Conservation (phyloP, 2,888 invertebrate species). For the Ligdia adustata region DNA sequence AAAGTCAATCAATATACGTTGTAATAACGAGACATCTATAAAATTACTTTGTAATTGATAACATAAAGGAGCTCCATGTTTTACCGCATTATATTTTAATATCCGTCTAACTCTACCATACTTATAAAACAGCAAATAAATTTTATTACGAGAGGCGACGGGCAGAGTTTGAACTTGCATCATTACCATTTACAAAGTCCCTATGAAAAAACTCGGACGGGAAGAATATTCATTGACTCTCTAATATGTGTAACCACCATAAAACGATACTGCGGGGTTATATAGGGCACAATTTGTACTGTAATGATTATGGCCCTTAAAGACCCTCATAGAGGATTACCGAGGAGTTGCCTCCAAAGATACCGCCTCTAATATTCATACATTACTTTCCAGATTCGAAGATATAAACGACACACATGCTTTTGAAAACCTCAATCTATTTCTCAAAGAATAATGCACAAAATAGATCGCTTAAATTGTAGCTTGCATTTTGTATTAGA, state of each 20-base stretch:
- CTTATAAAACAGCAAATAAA: too few species aligned
- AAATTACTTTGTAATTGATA: too few species aligned
- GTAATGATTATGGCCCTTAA: slow-evolving; percentile 51
- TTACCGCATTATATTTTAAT: too few species aligned
- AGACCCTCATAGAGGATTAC: slow-evolving; percentile 44
- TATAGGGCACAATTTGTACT: slow-evolving; percentile 49
- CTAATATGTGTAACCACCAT: slow-evolving; percentile 6
- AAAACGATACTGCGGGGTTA: slow-evolving; percentile 25
- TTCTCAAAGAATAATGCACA: neutral
- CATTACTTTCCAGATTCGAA: slow-evolving; percentile 29
- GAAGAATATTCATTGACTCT: neutral
- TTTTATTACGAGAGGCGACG: too few species aligned
- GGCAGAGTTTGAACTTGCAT: too few species aligned
- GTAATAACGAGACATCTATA: too few species aligned
- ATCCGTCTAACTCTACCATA: too few species aligned
- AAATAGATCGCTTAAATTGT: neutral
- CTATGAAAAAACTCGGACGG: slow-evolving; percentile 4
- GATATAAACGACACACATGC: slow-evolving; percentile 4
- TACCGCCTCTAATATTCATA: slow-evolving; percentile 48
- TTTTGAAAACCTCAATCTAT: slow-evolving; percentile 3
- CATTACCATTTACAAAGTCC: too few species aligned
- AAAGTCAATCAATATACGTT: too few species aligned
- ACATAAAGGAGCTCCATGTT: too few species aligned
- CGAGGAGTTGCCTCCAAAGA: slow-evolving; percentile 41
- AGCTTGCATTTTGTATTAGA: slow-evolving; percentile 10